A percentile compares a stretch with the other conserved stretches of the same genome.
Conservation (phyloP, 2,113 vertebrate genomes). For the Corapipo altera region DNA sequence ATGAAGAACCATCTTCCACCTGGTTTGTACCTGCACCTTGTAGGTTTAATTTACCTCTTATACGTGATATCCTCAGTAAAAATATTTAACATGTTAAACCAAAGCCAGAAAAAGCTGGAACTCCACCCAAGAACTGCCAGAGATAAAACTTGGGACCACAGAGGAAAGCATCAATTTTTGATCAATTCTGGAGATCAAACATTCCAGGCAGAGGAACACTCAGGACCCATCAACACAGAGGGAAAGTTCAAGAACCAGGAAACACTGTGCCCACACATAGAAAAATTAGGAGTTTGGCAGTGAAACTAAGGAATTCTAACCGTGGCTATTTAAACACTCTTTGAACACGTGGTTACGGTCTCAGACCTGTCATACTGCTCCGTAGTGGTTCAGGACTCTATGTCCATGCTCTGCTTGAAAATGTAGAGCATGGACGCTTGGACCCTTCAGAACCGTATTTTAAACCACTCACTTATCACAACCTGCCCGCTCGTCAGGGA, state of each 20-base stretch:
- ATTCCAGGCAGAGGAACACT: background rate
- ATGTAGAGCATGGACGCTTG: background rate
- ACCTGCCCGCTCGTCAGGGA: fast-evolving
- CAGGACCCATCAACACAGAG: background rate
- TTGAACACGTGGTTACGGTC: background rate
- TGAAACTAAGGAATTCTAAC: background rate
- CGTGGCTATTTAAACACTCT: background rate
- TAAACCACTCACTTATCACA: background rate
- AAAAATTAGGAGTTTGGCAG: background rate
- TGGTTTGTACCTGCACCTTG: fast-evolving
- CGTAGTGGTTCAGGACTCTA: background rate
- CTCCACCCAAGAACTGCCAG: background rate
- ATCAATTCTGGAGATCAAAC: background rate
- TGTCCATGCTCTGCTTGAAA: background rate
- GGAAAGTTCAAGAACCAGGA: background rate
- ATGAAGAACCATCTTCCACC: background rate
- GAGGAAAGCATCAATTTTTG: background rate
- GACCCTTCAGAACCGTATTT: background rate
- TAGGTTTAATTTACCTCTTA: background rate
- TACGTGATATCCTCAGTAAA: background rate
- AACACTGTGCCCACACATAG: background rate
- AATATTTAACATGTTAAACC: background rate
- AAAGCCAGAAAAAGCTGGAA: background rate
- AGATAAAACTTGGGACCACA: background rate
- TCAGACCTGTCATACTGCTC: background rate